phyloP scores from a whole-genome alignment of 2,113 vertebrate genomes.

The Todiramphus chloris region DNA sequence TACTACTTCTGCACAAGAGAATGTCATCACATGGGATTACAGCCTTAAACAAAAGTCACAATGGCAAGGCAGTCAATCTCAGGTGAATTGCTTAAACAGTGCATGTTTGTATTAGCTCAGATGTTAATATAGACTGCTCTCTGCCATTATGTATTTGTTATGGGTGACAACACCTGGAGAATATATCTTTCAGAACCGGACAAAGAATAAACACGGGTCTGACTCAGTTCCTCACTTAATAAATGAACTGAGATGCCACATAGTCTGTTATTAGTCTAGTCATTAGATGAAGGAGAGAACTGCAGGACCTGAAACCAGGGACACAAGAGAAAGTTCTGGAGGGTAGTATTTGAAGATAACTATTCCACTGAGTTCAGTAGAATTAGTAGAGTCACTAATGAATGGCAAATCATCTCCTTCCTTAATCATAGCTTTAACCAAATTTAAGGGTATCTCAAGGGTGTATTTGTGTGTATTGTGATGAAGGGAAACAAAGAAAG shows the following conservation, averaged over 20 bases:
- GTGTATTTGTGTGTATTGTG: not conserved
- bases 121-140: constrained; percentile 41
- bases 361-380: not conserved
- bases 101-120: constrained; percentile 35
- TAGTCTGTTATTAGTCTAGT: not conserved
- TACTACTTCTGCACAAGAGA: not conserved
- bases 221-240: not conserved
- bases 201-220: not conserved
- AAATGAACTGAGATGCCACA: not conserved
- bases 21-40: constrained; percentile 49
- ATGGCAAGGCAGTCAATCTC: not conserved
- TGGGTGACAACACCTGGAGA: constrained; percentile 57
- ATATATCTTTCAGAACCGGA: constrained; percentile 25
- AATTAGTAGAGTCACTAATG: not conserved
- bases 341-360: not conserved
- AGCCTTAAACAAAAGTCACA: constrained; percentile 42
- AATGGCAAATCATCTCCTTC: not conserved
- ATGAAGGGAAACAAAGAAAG: not conserved
- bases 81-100: constrained; percentile 63
- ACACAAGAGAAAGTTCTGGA: not conserved
- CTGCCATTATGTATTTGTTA: constrained; percentile 29
- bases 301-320: not conserved
- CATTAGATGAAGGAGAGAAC: not conserved
- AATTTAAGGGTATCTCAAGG: not conserved
- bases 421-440: not conserved